A percentile compares a stretch with the other conserved stretches of the same genome.
Evolutionary conservation across 1,140 invertebrate species (phyloP).

Genomic region (Radopholus similis): DNA sequence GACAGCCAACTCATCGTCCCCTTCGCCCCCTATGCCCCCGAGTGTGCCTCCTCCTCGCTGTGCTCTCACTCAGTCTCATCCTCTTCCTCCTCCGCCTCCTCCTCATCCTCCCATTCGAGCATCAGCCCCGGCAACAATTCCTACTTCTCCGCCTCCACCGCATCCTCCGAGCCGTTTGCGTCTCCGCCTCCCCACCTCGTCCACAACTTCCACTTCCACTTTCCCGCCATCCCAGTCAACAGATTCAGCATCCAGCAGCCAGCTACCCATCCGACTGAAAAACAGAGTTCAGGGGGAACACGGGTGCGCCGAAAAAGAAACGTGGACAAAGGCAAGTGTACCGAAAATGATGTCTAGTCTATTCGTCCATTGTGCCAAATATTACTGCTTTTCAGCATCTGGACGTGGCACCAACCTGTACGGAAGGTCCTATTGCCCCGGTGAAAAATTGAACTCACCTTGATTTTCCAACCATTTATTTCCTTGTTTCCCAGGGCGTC

Average conservation of each 20-base stretch:
- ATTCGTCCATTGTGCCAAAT: background rate
- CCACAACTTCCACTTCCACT: background rate
- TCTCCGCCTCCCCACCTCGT: background rate
- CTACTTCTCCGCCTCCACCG: background rate
- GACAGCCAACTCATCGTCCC: background rate
- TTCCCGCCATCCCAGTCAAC: background rate
- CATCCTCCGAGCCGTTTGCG: background rate
- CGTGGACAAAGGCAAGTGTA: slow-evolving; percentile 7
- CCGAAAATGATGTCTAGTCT: background rate
- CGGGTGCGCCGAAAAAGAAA: slow-evolving; percentile 12
- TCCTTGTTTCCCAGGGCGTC: slow-evolving; percentile 23
- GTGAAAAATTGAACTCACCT: background rate
- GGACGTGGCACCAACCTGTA: slow-evolving; percentile 54
- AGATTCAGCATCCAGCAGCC: background rate
- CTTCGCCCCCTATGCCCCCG: background rate
- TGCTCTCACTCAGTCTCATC: background rate
- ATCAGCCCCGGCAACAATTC: background rate
- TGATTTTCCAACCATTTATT: background rate
- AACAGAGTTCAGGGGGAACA: background rate
- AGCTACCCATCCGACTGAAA: background rate
- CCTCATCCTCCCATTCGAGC: background rate
- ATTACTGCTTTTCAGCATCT: slow-evolving; percentile 4
- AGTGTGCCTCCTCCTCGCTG: background rate
- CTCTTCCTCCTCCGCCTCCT: background rate
- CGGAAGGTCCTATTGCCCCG: slow-evolving; percentile 56